These are phyloP conservation scores for Acanthosepion pharaonis DNA, from an alignment of 2,888 invertebrate genomes.

Conservation along the genomic window DNA sequence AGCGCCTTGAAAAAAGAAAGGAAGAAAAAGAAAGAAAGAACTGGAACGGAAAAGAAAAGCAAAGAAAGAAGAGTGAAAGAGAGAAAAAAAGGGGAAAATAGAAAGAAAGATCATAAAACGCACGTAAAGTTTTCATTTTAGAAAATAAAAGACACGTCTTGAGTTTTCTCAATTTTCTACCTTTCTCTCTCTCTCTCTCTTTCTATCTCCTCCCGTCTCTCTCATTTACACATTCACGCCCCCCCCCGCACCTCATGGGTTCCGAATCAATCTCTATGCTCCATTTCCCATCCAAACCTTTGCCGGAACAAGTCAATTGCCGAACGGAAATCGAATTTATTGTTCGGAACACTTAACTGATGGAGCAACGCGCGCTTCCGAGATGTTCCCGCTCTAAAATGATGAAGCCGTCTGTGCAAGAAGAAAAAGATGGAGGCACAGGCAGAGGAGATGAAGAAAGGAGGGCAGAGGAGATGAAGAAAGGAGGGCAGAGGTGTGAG, in stretches of 20 bases:
- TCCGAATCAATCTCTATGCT: not conserved
- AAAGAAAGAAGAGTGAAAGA: too few species aligned
- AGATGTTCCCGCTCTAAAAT: not conserved
- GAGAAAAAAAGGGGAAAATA: too few species aligned
- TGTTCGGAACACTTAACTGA: not conserved
- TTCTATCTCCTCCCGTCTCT: not conserved
- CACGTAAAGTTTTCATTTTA: not conserved
- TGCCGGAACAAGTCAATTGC: slow-evolving; percentile 1
- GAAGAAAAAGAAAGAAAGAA: not conserved
- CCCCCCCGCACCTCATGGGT: not conserved
- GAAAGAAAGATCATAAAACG: not conserved
- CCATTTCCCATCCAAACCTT: not conserved
- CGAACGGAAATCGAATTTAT: slow-evolving; percentile 33
- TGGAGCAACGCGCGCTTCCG: slow-evolving; percentile 3
- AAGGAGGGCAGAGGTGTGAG: not conserved
- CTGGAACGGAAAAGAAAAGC: not conserved
- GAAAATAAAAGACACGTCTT: not conserved
- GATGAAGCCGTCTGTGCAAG: not conserved
- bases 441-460: not conserved
- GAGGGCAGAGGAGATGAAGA: not conserved
- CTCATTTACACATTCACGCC: not conserved
- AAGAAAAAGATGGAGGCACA: not conserved
- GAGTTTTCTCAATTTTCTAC: not conserved
- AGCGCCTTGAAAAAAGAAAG: not conserved
- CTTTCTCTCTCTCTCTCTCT: not conserved